A percentile compares a stretch with the other conserved stretches of the same genome.
Conservation (phyloP, 2,888 invertebrate species). For the Scaptodrosophila latifasciaeformis region DNA sequence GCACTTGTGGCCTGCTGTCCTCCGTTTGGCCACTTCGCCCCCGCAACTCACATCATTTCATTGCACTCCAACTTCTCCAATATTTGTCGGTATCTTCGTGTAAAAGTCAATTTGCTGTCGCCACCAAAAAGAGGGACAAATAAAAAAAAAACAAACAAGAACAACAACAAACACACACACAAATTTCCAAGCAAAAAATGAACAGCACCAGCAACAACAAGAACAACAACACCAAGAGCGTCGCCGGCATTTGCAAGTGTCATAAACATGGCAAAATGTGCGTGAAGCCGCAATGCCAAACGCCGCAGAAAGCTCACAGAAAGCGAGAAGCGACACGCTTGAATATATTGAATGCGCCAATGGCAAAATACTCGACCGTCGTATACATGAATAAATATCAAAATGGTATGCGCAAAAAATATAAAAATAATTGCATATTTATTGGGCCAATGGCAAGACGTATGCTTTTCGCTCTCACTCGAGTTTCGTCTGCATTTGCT, state of each 20-base stretch:
- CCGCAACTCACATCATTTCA: no score
- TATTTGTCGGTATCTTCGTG: slow-evolving; percentile 31
- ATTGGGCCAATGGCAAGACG: slow-evolving; percentile 35
- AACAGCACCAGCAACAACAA: no score
- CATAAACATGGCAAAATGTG: slow-evolving; percentile 57
- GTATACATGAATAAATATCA: not conserved
- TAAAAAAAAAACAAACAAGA: not conserved
- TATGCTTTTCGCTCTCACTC: no score
- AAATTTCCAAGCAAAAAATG: no score
- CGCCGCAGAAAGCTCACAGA: slow-evolving; percentile 19
- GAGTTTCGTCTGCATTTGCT: slow-evolving; percentile 16
- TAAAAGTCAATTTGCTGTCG: slow-evolving; percentile 57
- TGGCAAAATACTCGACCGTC: not conserved
- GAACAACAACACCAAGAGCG: no score
- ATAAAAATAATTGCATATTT: slow-evolving; percentile 66
- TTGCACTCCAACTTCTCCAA: no score
- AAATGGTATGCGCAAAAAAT: slow-evolving; percentile 37
- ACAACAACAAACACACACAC: no score
- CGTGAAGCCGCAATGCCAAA: slow-evolving; percentile 31
- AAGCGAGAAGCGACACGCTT: not conserved
- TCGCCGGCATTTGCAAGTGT: slow-evolving; percentile 49
- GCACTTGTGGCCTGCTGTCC: no score
- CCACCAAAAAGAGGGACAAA: slow-evolving; percentile 47
- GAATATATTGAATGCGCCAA: not conserved
- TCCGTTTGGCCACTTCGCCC: no score